phyloP scores from a whole-genome alignment of 2,113 vertebrate genomes.

The Poicephalus meyeri region DNA sequence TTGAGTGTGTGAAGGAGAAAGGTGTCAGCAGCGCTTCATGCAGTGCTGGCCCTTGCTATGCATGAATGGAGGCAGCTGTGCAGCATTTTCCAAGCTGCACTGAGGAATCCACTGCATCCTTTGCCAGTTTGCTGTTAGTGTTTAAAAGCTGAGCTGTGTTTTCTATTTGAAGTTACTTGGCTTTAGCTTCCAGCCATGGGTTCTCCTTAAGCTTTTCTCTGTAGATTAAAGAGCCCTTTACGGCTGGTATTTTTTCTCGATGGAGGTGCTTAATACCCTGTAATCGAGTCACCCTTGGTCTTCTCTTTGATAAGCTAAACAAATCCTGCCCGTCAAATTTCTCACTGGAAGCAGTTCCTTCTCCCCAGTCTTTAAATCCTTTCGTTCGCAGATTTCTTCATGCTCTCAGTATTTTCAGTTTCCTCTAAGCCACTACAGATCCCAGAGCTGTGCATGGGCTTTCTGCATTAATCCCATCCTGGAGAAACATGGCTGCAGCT shows the following conservation, averaged over 20 bases:
- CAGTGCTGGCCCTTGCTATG: background rate
- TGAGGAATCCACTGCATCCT: background rate
- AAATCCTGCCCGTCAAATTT: background rate
- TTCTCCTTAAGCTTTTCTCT: constrained; percentile 4
- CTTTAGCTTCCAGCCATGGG: background rate
- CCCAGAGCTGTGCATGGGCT: background rate
- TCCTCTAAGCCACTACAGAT: background rate
- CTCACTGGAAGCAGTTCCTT: background rate
- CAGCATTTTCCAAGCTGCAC: background rate
- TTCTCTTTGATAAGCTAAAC: constrained; percentile 43
- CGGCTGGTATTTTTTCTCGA: constrained; percentile 2
- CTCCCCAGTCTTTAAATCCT: background rate
- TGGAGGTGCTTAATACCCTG: constrained; percentile 45
- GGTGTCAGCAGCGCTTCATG: background rate
- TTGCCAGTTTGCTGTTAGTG: background rate
- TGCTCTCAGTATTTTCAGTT: background rate
- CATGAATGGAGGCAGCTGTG: background rate
- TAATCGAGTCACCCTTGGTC: constrained; percentile 45
- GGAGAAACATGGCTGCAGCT: background rate
- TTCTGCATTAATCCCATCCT: background rate
- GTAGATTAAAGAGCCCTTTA: constrained; percentile 22
- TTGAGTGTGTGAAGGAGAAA: background rate
- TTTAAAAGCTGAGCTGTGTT: background rate
- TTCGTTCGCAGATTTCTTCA: background rate
- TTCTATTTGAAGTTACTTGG: background rate